phyloP scores from a whole-genome alignment of 2,888 invertebrate genomes.

The Seira sanloemensis region DNA sequence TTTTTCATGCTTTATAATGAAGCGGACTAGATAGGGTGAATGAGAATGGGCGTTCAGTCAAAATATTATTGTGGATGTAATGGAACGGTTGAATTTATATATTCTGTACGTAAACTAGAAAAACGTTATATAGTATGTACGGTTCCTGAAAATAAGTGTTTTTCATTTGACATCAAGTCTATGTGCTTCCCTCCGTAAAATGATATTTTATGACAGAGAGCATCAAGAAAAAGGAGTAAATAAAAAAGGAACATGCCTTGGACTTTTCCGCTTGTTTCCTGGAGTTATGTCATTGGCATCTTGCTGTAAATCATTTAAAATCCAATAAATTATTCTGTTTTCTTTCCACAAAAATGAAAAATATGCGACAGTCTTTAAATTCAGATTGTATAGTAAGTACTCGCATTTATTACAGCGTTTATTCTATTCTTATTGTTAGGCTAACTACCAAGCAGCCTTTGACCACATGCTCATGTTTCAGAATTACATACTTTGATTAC shows the following conservation, averaged over 20 bases:
- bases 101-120: neutral
- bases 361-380: too few species aligned
- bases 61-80: neutral
- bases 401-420: too few species aligned
- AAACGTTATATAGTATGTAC: neutral
- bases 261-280: constrained; percentile 86
- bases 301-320: constrained; percentile 23
- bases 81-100: neutral
- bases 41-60: neutral
- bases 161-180: constrained; percentile 12
- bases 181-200: constrained; percentile 51
- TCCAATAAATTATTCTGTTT: too few species aligned
- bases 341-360: too few species aligned
- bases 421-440: too few species aligned
- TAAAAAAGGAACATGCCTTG: constrained; percentile 78
- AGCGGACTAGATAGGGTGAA: neutral
- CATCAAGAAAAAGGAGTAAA: constrained; percentile 36
- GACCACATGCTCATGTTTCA: too few species aligned
- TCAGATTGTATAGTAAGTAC: too few species aligned
- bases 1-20: neutral
- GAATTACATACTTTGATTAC: too few species aligned
- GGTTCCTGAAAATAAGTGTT: neutral
- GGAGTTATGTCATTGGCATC: constrained; percentile 82
- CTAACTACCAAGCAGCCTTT: too few species aligned
- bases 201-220: constrained; percentile 58